Percentiles rank a stretch among this genome's conserved stretches.
These are phyloP conservation scores for Chrysogorgia sp. DNA, from an alignment of 92 coral and sea anemone species.

Conservation along the genomic window DNA sequence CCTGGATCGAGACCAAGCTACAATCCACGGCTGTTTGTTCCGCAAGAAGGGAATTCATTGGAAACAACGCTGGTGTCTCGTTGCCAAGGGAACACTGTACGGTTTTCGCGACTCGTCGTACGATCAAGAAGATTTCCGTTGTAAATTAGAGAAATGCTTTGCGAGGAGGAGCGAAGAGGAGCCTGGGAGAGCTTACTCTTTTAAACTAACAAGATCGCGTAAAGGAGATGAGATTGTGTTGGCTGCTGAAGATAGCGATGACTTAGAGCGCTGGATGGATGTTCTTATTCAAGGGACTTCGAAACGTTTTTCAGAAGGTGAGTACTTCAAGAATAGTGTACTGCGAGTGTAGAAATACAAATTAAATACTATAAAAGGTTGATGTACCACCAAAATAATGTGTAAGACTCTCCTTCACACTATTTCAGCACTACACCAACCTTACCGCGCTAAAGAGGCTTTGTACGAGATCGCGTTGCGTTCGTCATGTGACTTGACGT, in stretches of 20 bases:
- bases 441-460: background rate
- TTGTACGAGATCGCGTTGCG: background rate
- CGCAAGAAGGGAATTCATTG: slow-evolving; percentile 86
- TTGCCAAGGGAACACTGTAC: slow-evolving; percentile 68
- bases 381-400: too few relatives aligned
- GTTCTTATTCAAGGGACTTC: slow-evolving; percentile 74
- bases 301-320: slow-evolving; percentile 13
- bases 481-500: too few relatives aligned
- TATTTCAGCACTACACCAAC: too few relatives aligned
- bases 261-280: slow-evolving; percentile 83
- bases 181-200: slow-evolving; percentile 62
- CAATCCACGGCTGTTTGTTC: slow-evolving; percentile 71
- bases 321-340: background rate
- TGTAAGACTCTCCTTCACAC: too few relatives aligned
- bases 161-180: slow-evolving; percentile 58
- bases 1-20: slow-evolving; percentile 13
- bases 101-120: slow-evolving; percentile 85
- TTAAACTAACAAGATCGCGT: slow-evolving; percentile 65
- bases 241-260: slow-evolving; percentile 92
- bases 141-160: slow-evolving; percentile 65
- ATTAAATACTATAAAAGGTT: too few relatives aligned
- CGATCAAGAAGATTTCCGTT: slow-evolving; percentile 71
- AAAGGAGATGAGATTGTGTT: slow-evolving; percentile 72
- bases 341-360: too few relatives aligned
- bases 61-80: slow-evolving; percentile 95